phyloP scores from a whole-genome alignment of 2,888 invertebrate genomes.

The Dryobota labecula region DNA sequence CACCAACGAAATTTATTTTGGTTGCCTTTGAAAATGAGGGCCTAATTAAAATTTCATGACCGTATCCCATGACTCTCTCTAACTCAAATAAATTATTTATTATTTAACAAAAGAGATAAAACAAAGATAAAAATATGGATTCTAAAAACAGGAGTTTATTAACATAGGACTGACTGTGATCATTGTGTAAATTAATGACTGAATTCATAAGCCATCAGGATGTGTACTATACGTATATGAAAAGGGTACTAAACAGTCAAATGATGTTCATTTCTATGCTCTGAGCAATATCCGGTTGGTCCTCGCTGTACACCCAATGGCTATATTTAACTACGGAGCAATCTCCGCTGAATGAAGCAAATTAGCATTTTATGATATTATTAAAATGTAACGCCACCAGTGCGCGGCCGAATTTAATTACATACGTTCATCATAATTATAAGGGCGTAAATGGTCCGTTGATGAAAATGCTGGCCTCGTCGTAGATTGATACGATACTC shows the following conservation, averaged over 20 bases:
- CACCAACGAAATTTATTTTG: constrained; percentile 20
- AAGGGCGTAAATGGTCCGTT: constrained; percentile 22
- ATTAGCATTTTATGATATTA: constrained; percentile 58
- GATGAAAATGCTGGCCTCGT: constrained; percentile 6
- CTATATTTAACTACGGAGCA: constrained; percentile 70
- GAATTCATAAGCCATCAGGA: constrained; percentile 65
- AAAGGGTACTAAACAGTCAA: constrained; percentile 69
- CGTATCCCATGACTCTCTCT: constrained; percentile 8
- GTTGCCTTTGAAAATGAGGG: constrained; percentile 15
- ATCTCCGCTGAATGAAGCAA: constrained; percentile 67
- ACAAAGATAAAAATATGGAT: background rate
- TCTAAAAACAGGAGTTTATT: constrained; percentile 38
- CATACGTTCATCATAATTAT: constrained; percentile 46
- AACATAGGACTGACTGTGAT: constrained; percentile 51
- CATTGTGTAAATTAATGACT: constrained; percentile 67
- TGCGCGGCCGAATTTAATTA: constrained; percentile 33
- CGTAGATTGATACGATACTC: constrained; percentile 1
- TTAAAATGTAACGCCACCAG: constrained; percentile 39
- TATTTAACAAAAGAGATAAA: constrained; percentile 11
- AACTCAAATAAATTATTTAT: constrained; percentile 21
- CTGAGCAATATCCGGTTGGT: constrained; percentile 77
- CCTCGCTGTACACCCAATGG: constrained; percentile 60
- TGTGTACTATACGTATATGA: constrained; percentile 62
- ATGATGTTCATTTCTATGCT: constrained; percentile 74
- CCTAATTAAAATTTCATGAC: constrained; percentile 40